Conservation (phyloP, 2,888 invertebrate species). For the Drosophila birchii region DNA sequence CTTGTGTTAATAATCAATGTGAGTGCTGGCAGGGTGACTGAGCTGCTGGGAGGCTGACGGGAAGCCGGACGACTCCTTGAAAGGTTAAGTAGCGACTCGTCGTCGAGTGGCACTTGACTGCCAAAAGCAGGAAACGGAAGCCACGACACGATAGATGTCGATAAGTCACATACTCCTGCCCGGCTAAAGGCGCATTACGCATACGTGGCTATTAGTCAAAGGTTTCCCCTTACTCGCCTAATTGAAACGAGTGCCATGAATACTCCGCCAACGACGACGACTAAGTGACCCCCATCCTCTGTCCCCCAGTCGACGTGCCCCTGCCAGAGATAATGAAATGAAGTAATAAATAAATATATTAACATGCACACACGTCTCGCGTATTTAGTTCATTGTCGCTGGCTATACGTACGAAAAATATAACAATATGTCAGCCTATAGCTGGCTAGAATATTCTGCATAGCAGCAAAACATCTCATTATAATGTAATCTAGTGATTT, state of each 20-base stretch:
- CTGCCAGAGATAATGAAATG: conserved; percentile 46
- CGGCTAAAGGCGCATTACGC: conserved; percentile 44
- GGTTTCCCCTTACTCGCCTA: conserved; percentile 30
- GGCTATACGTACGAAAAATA: conserved; percentile 26
- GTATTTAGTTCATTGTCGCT: conserved; percentile 44
- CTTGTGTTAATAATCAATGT: conserved; percentile 44
- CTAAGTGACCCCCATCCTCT: conserved; percentile 35
- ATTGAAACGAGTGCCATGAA: conserved; percentile 58
- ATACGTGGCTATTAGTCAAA: conserved; percentile 63
- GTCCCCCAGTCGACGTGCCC: conserved; percentile 24
- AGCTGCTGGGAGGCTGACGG: not conserved
- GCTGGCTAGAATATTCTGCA: conserved; percentile 20
- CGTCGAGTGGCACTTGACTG: conserved; percentile 61
- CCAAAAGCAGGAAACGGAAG: conserved; percentile 74
- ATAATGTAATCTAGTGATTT: conserved; percentile 22
- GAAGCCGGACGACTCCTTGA: conserved; percentile 57
- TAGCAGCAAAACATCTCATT: conserved; percentile 12
- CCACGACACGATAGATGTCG: conserved; percentile 69
- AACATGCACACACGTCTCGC: conserved; percentile 46
- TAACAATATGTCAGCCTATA: conserved; percentile 20
- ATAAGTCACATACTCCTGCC: conserved; percentile 70
- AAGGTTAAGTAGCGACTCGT: conserved; percentile 72
- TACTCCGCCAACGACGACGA: conserved; percentile 13
- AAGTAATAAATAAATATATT: conserved; percentile 50
- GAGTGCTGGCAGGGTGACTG: conserved; percentile 1